phyloP scores from a whole-genome alignment of 2,888 invertebrate species.

The Uropetala carovei region DNA sequence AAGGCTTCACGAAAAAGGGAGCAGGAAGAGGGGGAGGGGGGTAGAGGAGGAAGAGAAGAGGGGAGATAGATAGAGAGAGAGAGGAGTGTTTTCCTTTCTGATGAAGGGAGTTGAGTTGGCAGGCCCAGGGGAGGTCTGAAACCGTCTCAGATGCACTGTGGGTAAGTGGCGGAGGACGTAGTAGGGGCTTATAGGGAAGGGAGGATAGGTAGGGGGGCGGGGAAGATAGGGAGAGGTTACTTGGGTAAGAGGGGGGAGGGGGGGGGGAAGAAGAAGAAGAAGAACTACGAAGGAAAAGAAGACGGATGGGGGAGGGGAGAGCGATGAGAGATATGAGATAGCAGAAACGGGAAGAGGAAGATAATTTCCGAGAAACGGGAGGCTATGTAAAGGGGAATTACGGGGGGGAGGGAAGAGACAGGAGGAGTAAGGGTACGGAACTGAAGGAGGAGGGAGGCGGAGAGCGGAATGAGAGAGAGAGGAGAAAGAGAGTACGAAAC shows the following conservation, averaged over 20 bases:
- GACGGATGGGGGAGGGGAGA: no score
- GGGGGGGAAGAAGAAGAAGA: neutral
- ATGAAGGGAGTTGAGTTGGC: neutral
- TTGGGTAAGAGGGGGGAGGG: no score
- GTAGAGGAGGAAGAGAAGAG: no score
- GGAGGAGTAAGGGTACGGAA: neutral
- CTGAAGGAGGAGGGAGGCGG: neutral
- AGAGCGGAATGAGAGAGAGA: neutral
- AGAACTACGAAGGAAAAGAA: neutral
- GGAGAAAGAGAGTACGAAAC: neutral
- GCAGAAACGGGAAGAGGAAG: no score
- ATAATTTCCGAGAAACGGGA: no score
- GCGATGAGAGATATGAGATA: no score
- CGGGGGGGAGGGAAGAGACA: neutral
- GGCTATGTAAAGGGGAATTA: neutral
- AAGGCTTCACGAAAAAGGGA: slow-evolving; percentile 10
- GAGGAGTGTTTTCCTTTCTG: slow-evolving; percentile 19
- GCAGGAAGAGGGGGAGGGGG: no score
- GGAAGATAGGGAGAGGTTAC: neutral
- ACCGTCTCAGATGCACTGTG: neutral
- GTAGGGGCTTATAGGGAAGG: neutral
- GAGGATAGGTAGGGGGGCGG: neutral
- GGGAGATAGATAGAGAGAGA: neutral
- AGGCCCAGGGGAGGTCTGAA: neutral
- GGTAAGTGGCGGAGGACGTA: neutral